Evolutionary conservation across 1,140 invertebrate genomes (phyloP), one percentile per base, ranked within the genome.

Genomic region (Hypothenemus hampei): DNA sequence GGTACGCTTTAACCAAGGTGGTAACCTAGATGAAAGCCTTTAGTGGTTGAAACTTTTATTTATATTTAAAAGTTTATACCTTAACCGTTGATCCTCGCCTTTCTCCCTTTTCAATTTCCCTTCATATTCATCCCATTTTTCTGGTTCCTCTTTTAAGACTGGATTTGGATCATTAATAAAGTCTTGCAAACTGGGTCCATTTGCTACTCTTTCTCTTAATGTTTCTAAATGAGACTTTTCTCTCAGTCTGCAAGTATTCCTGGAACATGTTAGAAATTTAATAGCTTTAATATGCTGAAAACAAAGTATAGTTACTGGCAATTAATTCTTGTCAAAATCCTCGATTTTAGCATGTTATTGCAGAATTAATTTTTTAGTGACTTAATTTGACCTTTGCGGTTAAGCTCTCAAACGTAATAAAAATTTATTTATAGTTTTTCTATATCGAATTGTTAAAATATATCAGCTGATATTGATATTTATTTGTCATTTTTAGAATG

Each of bases 1-100:
- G 65, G 92, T 83, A 33, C 86, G 93, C 71, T 98, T 98, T 23
- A 99, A 69, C 97, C 97, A 99, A 40, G 94, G 91, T 15, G 97
- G 97, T 44, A 99, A 73, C 49, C 54, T 53, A 7, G 22, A 26
- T 16, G 16, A 29, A 29, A 37, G 1, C 16, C 1, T 11, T 16
- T 20, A 44, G n/a, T 46, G 24, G n/a, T n/a, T n/a, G 13, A 18
- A 37, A 16, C 35, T 37, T 16, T 37, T 16, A 15, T 2, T 5
- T 16, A 3, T 7, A 31, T 31, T 31, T 13, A 2, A 31, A 13
- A 31, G 26, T 39, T 0, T 10, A 3, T 36, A 53, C 51, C 93
- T 77, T 20, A 98, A 72, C 48, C 93, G 79, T 47, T 85, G 78
- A 22, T 79, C 81, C 60, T 94, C 89, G 3, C 89, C 88, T 66